Percentiles rank a stretch among this genome's conserved stretches.
Conservation (phyloP, 2,797 vertebrate species). For the Parambassis ranga region DNA sequence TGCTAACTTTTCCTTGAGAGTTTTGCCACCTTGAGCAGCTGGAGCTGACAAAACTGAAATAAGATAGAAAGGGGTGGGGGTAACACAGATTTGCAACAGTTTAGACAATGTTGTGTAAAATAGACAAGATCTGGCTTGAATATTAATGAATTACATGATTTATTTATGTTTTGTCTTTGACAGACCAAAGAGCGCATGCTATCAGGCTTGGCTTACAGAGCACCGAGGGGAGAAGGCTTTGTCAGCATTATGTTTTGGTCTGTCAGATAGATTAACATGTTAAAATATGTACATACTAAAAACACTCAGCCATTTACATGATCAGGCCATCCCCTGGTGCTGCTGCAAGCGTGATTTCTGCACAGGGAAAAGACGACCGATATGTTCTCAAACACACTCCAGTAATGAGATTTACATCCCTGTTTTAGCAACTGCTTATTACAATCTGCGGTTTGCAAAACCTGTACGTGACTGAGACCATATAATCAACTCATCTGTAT, state of each 20-base stretch:
- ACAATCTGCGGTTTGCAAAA: slow-evolving; percentile 13
- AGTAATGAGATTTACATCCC: slow-evolving; percentile 62
- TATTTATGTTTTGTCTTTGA: slow-evolving; percentile 60
- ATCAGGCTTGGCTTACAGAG: slow-evolving; percentile 44
- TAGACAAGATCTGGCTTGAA: slow-evolving; percentile 31
- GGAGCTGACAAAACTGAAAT: neutral
- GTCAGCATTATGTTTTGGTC: slow-evolving; percentile 67
- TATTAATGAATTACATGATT: slow-evolving; percentile 60
- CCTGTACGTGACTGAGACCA: slow-evolving; percentile 31
- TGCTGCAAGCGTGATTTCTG: slow-evolving; percentile 29
- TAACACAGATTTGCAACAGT: slow-evolving; percentile 39
- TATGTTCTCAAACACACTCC: slow-evolving; percentile 22
- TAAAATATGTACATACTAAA: slow-evolving; percentile 77
- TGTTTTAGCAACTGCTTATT: slow-evolving; percentile 36
- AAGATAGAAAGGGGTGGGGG: neutral
- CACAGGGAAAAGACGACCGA: slow-evolving; percentile 12
- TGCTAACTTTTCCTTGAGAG: slow-evolving; percentile 32
- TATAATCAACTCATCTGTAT: slow-evolving; percentile 47
- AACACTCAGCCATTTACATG: slow-evolving; percentile 66
- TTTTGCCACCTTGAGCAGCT: slow-evolving; percentile 40
- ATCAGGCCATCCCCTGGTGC: slow-evolving; percentile 44
- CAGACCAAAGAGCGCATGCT: slow-evolving; percentile 19
- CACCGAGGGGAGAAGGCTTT: slow-evolving; percentile 46
- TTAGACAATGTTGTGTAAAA: slow-evolving; percentile 44
- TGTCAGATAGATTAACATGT: slow-evolving; percentile 68